Evolutionary conservation across 2,113 vertebrate genomes (phyloP).

Genomic region (Anhinga anhinga): DNA sequence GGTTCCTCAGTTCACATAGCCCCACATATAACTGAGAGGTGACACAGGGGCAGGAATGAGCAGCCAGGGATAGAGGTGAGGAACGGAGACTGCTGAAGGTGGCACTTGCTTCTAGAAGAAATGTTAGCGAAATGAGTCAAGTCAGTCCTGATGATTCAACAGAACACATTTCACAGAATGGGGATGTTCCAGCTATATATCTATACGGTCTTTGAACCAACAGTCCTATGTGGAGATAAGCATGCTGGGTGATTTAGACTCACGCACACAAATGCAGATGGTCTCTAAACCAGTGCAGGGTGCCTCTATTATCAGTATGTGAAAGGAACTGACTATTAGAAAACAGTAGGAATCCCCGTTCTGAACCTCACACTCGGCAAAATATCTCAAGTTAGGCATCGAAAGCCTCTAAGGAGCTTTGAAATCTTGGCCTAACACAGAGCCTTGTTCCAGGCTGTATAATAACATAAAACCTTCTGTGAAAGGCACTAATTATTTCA

Average conservation of each 20-base stretch:
- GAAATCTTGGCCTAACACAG: conserved; percentile 35
- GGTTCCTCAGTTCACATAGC: not conserved
- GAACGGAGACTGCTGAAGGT: not conserved
- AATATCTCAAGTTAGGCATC: not conserved
- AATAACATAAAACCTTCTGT: conserved; percentile 49
- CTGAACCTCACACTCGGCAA: not conserved
- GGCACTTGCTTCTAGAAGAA: not conserved
- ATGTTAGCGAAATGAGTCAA: not conserved
- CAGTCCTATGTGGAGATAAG: not conserved
- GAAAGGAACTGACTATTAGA: conserved; percentile 24
- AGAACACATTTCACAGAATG: not conserved
- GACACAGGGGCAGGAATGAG: not conserved
- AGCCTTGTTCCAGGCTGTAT: conserved; percentile 21
- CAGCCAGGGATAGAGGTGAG: not conserved
- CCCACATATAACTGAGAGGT: not conserved
- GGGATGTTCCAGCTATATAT: not conserved
- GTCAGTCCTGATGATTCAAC: not conserved
- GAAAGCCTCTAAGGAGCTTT: conserved; percentile 49
- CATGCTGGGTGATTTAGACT: not conserved
- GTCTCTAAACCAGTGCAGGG: not conserved
- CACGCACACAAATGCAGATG: not conserved
- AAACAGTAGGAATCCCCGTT: not conserved
- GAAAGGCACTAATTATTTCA: conserved; percentile 60
- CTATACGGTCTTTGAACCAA: not conserved
- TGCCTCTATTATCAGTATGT: not conserved